Evolutionary conservation across 1,140 invertebrate species (phyloP), one percentile per base, ranked within the genome.

Genomic region (Brachionus sp.): DNA sequence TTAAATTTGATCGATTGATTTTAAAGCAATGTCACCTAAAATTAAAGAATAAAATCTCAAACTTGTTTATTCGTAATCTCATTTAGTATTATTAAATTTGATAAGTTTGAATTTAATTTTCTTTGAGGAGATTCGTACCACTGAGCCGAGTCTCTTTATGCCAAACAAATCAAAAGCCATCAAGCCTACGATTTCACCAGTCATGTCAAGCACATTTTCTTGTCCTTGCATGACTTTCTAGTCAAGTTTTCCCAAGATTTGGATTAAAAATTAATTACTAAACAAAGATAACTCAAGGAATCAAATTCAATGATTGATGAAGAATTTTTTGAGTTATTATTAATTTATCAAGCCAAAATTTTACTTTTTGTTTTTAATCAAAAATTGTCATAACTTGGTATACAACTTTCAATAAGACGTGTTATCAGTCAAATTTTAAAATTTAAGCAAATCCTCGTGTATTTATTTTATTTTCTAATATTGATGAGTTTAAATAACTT

Each of bases 251-350:
- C 64, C 25, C 64, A 66, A 13, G 64, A 66, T 70, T 70, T 16
- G 37, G 35, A 70, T 70, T 70, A 70, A 70, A 70, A 70, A 70
- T 70, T 70, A 70, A 70, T 70, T 16, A 66, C 25, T 66, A 66
- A 66, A 66, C 64, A 66, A 66, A 33, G 33, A 66, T 33, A 66
- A 66, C 25, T 66, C 23, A 66, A 66, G 29, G n/a, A 66, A 37
- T 33, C 64, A 66, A 57, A 66, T 16, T 70, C 16, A 37, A 70
- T 70, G 66, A 70, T 70, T 70, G 66, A 70, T 70, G 66, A 70
- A 29, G 64, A 66, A 66, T 66, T 66, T 66, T 25, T 66, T 33
- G 25, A 66, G 6, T 66, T 66, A 66, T 66, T 33, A 33, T 66
- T 66, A 66, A 66, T 66, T 66, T 66, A 66, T 33, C 13, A 33